Conservation (phyloP, 2,888 invertebrate genomes). For the Leptinotarsa rubiginosa region DNA sequence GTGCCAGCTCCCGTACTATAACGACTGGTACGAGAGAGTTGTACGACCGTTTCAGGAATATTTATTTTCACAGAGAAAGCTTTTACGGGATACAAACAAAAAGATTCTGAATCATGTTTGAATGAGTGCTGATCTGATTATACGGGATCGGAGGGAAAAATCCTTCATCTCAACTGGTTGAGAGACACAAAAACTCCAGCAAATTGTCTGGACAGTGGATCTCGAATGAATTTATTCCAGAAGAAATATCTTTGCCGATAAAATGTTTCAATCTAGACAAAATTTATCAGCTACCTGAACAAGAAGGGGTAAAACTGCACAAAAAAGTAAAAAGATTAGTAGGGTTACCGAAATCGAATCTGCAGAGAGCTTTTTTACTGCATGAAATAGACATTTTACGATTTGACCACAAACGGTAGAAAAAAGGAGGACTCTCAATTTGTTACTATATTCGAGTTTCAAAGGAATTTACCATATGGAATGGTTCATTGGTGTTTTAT, state of each 20-base stretch:
- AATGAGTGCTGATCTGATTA: constrained; percentile 1
- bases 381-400: background rate
- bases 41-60: background rate
- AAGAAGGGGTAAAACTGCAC: background rate
- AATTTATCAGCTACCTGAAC: background rate
- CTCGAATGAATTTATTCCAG: background rate
- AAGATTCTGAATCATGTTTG: background rate
- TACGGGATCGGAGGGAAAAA: background rate
- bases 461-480: no score
- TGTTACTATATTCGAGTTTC: no score
- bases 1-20: no score
- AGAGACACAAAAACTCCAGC: background rate
- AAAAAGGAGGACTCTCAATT: no score
- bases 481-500: no score
- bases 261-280: background rate
- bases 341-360: background rate
- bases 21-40: background rate
- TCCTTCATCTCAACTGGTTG: background rate
- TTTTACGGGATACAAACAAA: background rate
- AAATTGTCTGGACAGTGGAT: background rate
- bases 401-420: background rate
- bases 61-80: background rate
- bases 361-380: background rate
- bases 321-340: background rate
- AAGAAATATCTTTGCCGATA: background rate